These are phyloP conservation scores for Gandaritis pyraliata DNA, from an alignment of 2,888 invertebrate genomes.

Conservation along the genomic window DNA sequence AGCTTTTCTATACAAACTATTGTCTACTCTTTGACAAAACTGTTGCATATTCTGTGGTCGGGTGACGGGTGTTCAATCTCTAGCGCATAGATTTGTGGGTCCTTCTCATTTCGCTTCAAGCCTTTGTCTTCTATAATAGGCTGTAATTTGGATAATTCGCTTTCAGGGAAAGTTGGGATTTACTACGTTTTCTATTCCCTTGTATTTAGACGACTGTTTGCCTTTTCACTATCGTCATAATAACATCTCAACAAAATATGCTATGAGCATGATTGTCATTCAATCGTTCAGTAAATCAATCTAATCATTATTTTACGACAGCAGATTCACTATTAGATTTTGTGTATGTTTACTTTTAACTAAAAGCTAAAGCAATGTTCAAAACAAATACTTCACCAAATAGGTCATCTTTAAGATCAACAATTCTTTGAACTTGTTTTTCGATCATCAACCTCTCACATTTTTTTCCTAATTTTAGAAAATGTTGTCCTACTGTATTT, in stretches of 20 bases:
- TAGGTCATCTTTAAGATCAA: conserved; percentile 1
- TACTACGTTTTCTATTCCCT: conserved; percentile 26
- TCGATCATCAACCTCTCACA: background rate
- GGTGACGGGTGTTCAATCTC: conserved; percentile 61
- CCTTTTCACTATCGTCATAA: conserved; percentile 13
- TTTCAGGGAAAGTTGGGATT: conserved; percentile 44
- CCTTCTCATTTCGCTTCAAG: conserved; percentile 39
- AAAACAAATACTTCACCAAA: background rate
- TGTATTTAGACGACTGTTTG: conserved; percentile 16
- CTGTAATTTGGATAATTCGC: conserved; percentile 51
- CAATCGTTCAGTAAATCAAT: conserved; percentile 1
- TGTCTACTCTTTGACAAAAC: conserved; percentile 21
- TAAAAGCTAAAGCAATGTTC: too few relatives aligned
- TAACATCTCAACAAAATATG: conserved; percentile 4
- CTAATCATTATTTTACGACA: background rate
- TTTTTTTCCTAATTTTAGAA: too few relatives aligned
- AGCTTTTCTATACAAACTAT: conserved; percentile 47
- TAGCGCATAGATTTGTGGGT: conserved; percentile 48
- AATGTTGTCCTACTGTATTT: background rate
- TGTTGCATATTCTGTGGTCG: conserved; percentile 32
- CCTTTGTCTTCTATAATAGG: conserved; percentile 46
- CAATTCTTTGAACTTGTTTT: background rate
- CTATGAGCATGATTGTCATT: background rate
- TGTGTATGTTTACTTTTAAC: background rate
- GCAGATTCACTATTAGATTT: background rate